Evolutionary conservation across 2,888 invertebrate genomes (phyloP), one percentile per base, ranked within the genome.

Genomic region (Parochlus steinenii): DNA sequence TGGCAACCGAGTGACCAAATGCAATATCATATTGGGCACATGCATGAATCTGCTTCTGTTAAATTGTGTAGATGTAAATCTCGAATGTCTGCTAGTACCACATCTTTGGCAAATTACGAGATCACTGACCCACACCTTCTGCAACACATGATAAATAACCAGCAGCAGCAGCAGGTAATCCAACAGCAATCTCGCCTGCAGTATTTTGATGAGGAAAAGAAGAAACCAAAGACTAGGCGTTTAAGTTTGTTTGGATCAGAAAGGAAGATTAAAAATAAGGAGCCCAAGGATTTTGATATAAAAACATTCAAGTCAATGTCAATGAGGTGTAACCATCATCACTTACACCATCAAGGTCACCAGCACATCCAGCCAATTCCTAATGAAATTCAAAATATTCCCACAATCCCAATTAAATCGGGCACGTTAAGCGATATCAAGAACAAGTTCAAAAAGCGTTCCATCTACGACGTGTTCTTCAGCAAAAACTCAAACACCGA

Each of bases 1-100:
- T 56, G 64, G 7, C 64, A 63, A 12, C 64, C 64, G 49, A 63
- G 64, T 3, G 62, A 64, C 43, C 64, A 64, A 1, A 64, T 64
- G 10, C 64, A 64, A 3, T 64, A 64, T 5, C 50, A 64, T 5
- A 54, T 64, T 5, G 64, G 63, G 6, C 63, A 63, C 1, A 34
- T 29, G 18, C 35, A 42, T 12, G 43, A 44, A 10, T 43, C 29
- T 30, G 30, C 17, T 14, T 11, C 23, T 7, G 16, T 36, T 3
- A 29, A 29, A 28, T 7, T 34, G 10, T 36, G 36, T 20, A 36
- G 30, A 14, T 36, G 36, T 25, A 36, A 36, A 30, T 30, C 20
- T n/a, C 20, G 28, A 11, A 15, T 18, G n/a, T 36, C 30, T 2
- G 30, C 30, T 12, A n/a, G n/a, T n/a, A 30, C 36, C 12, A 11